Evolutionary conservation across 2,113 vertebrate genomes (phyloP).

Genomic region (Melanostigma gelatinosum): DNA sequence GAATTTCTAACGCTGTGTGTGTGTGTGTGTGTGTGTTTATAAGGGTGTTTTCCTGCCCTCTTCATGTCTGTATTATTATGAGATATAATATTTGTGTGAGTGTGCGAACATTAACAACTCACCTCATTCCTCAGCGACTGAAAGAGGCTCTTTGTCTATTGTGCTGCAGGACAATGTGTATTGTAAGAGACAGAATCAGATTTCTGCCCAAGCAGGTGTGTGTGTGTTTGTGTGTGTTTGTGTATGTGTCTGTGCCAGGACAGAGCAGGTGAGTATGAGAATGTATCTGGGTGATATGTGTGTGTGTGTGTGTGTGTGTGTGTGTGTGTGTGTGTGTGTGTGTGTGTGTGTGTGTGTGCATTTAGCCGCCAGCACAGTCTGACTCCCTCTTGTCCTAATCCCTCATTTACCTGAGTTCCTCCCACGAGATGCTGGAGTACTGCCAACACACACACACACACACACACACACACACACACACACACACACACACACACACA

Average conservation of each 20-base stretch:
- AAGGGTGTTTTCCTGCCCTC: constrained; percentile 6
- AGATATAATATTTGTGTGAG: constrained; percentile 51
- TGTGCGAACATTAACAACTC: constrained; percentile 52
- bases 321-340: neutral
- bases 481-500: constrained; percentile 22
- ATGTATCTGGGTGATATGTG: constrained; percentile 18
- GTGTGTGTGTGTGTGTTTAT: neutral
- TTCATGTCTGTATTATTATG: neutral
- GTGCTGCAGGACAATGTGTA: constrained; percentile 71
- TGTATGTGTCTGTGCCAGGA: constrained; percentile 23
- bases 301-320: neutral
- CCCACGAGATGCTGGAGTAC: constrained; percentile 49
- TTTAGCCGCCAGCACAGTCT: constrained; percentile 47
- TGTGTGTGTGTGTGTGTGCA: neutral
- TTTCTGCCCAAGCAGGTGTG: constrained; percentile 67
- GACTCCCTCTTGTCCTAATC: constrained; percentile 62
- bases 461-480: constrained; percentile 21
- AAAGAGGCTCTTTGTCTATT: constrained; percentile 80
- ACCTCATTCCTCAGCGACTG: constrained; percentile 60
- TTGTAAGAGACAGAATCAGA: constrained; percentile 72
- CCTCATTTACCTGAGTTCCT: constrained; percentile 66
- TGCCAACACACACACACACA: constrained; percentile 57
- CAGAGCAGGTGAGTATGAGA: constrained; percentile 37
- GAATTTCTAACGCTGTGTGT: neutral
- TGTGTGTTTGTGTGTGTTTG: constrained; percentile 34